Conservation (phyloP, 2,888 invertebrate species). For the Pyrocoelia pectoralis region DNA sequence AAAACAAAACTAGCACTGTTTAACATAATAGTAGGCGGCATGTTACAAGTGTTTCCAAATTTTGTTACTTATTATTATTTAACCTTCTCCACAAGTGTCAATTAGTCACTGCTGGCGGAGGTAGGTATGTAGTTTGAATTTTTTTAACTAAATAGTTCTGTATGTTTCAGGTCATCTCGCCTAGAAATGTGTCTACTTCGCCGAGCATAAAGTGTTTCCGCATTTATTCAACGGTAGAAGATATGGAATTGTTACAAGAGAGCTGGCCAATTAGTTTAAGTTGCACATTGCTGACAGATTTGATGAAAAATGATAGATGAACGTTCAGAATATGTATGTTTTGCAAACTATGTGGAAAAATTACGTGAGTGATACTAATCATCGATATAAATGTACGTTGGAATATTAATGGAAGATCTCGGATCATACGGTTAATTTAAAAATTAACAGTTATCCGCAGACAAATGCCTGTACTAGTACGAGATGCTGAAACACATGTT, state of each 20-base stretch:
- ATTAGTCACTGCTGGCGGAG: too few relatives aligned
- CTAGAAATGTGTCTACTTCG: not conserved
- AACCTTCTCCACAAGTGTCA: too few relatives aligned
- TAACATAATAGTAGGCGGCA: too few relatives aligned
- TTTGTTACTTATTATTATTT: too few relatives aligned
- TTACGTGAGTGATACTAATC: conserved; percentile 48
- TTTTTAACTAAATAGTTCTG: not conserved
- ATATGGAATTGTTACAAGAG: not conserved
- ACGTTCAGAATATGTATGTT: conserved; percentile 17
- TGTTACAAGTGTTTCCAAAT: too few relatives aligned
- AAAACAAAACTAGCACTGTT: too few relatives aligned
- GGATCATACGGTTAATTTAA: conserved; percentile 23
- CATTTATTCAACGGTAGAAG: not conserved
- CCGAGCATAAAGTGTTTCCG: not conserved
- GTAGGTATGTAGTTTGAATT: too few relatives aligned
- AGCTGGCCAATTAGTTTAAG: not conserved
- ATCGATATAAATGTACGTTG: conserved; percentile 44
- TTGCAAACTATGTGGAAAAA: conserved; percentile 49
- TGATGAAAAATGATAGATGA: not conserved
- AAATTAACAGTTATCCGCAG: conserved; percentile 25
- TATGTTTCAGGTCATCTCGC: conserved; percentile 1
- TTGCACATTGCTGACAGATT: not conserved
- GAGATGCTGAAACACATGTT: conserved; percentile 78
- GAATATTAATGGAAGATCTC: conserved; percentile 18
- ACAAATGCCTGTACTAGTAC: conserved; percentile 57